Evolutionary conservation across 2,113 vertebrate species (phyloP), one percentile per base, ranked within the genome.

Genomic region (Pseudonaja textilis): DNA sequence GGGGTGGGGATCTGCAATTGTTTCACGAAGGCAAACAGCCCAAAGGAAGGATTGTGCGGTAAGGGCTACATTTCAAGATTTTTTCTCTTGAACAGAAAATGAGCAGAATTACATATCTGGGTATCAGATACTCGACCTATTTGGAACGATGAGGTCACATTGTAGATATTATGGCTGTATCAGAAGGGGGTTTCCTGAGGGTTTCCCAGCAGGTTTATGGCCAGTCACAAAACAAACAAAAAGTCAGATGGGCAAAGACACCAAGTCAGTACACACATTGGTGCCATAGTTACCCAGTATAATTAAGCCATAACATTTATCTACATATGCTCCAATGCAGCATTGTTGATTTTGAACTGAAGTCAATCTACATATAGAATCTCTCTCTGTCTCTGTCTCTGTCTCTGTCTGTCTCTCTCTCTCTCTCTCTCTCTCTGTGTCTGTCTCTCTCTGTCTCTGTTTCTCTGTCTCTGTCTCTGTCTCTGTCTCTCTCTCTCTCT

Each of bases 11-110:
- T 87, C 55, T 92, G 5, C 22, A 89, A 16, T 26, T 18, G 64
- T 81, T 93, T 95, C 23, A 42, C 7, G 25, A 69, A 12, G 90
- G 93, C 25, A 42, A 4, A 69, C 34, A 88, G 90, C 50, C 90
- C 34, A 59, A 5, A 26, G 88, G 54, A 81, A n/a, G 85, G 47
- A 61, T 26, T 95, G 89, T 22, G 3, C 18, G 89, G 59, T 42
- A 39, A 87, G 93, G 26, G 90, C 93, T 5, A 1, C 59, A 74
- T 4, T n/a, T 92, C 29, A 42, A 91, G 4, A 69, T 93, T 93
- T 95, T 95, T 95, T 91, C 26, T 89, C 34, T 89, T 18, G 64
- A 69, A 91, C 74, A 81, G 22, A 57, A 1, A 52, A 10, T 14
- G 81, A 69, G 90, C 57, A 81, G 22, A 50, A 1, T 56, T 14